Evolutionary conservation across 2,888 invertebrate species (phyloP), one percentile per base, ranked within the genome.

Genomic region (Tenthredo scrophulariae): DNA sequence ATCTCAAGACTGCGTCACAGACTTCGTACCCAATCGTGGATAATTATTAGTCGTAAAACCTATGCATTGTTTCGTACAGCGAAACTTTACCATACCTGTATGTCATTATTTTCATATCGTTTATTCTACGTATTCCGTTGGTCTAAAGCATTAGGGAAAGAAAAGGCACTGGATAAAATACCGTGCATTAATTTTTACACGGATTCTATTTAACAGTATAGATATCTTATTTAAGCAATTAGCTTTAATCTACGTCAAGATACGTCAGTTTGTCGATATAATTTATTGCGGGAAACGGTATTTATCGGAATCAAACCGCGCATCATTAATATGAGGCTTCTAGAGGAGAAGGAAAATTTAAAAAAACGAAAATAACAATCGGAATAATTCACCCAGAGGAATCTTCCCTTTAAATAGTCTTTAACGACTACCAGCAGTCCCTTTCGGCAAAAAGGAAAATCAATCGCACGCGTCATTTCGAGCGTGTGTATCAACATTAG

Each of bases 401-500:
- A 26, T 43, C 22, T 74, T 40, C 74, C 43, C 43, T 74, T 74
- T 18, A 77, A 77, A 50, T 18, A 33, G n/a, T 22, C 46, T 50
- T 29, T 18, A 46, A 54, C 54, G 77, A 50, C 77, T 29, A 50
- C 9, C 29, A 2, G 54, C 18, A 50, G 15, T 29, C 54, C n/a
- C 33, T 33, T 54, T 50, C 33, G 37, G 9, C 2, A 43, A 22
- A 74, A 43, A 43, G 4, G 29, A 80, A 62, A 80, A 80, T 80
- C 80, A 80, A 80, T 80, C 58, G 22, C n/a, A 80, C 80, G 80
- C 80, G 80, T 80, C 40, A 62, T 40, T 22, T 37, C 37, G 58
- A 58, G 75, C 75, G 85, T 75, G 79, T 54, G 85, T 82, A 86
- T 84, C 82, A 85, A 87, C 86, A 86, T 91, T 90, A 90, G 90